Base-by-base conservation (phyloP, 2,113 vertebrate species). In the Istiophorus platypterus region DNA sequence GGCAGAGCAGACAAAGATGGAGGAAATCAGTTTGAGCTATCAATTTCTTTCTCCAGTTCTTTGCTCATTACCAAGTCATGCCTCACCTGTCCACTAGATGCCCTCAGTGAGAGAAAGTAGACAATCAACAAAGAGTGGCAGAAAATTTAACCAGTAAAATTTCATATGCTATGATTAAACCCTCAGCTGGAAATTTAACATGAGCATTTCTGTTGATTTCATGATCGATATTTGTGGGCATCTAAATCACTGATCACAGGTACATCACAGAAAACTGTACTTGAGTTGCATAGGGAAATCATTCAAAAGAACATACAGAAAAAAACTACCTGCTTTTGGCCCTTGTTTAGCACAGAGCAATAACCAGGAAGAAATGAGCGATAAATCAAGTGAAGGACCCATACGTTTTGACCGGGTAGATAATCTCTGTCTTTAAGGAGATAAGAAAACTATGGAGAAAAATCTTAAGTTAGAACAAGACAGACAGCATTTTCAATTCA, bases 391-490 rank as follows among this genome's bases (percentile, higher is more conserved):
- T 77, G 92, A 93, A 79, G 90, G 91, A 93, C 87, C 90, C 89
- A 83, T 62, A 88, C 77, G 88, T 91, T 95, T 95, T 95, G 94
- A 95, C 78, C 90, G 91, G 93, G 93, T 94, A 94, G 93, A 95
- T 81, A 85, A 93, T 94, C 93, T 94, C 92, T 94, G 94, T 94
- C 63, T 92, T 91, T 87, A 83, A 92, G 74, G 85, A 94, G 87
- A 91, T 91, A 91, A 92, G 73, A 88, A 93, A 93, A 92, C 92
- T 92, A 90, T 82, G 84, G 92, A 94, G 90, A 95, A 74, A 94
- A 93, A 90, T 89, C 67, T 75, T 57, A 7, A 80, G 84, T 95
- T 94, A 94, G 90, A 92, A 92, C 88, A 92, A 81, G 58, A 78
- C 34, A 92, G 77, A 78, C 54, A 81, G 56, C 74, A 87, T 81